Base-by-base conservation (phyloP, 2,888 invertebrate species). In the Eristalis pertinax region DNA sequence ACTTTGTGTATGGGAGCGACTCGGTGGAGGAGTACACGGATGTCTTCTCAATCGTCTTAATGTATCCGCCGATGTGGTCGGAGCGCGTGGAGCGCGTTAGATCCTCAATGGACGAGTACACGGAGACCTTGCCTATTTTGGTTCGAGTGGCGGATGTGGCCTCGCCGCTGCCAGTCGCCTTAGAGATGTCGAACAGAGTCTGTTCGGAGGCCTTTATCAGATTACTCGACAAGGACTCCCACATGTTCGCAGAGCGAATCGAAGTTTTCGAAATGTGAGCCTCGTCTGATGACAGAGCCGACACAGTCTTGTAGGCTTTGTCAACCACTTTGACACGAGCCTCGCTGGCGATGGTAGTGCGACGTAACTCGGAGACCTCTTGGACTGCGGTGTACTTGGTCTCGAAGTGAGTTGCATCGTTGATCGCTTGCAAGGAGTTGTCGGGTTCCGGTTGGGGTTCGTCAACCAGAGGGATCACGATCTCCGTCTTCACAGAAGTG, bases 161-260 rank as follows among this genome's bases (percentile, higher is more conserved):
- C 4, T 76, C 80, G 22, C 87, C 43, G 15, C 43, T 43, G n/a
- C n/a, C 19, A n/a, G 43, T 43, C 19, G 79, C 43, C 35, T 84
- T 87, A 8, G 87, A 70, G 4, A 87, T 60, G 32, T 87, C 87
- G 7, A 87, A 10, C 41, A 87, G 29, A 4, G 87, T 84, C 50
- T 87, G 84, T n/a, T 87, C 87, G 2, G 87, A 84, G 0, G 87
- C 87, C 15, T 80, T 87, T 0, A 87, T 68, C 0, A 87, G 79
- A 43, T 87, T 87, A 10, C 84, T 87, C 4, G 87, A 87, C 19
- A 87, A 35, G 2, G 87, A 75, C 58, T 87, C 56, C 87, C 87
- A 87, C 87, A 87, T 87, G 41, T 87, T 87, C 11, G 87, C 87
- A 50, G 87, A 87, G 69, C 79, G 75, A 22, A 87, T 87, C 8